phyloP scores from a whole-genome alignment of 30 jellyfish, hydroid and myxozoan species.

The Aurelia sp. region DNA sequence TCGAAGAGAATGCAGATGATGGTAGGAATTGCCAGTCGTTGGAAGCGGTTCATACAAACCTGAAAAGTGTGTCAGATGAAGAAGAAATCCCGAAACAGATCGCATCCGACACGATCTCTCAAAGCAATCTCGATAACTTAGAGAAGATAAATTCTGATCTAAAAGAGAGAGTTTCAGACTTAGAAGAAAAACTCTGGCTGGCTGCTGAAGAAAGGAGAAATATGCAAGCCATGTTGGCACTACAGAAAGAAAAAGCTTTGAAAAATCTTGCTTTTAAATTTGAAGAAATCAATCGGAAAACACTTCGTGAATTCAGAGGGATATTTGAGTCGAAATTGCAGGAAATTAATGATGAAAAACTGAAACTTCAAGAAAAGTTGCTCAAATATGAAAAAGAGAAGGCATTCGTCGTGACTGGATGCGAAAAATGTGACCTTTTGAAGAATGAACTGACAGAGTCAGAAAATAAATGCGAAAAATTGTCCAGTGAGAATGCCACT shows the following conservation, averaged over 20 bases:
- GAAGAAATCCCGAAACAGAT: neutral
- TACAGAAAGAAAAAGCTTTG: conserved; percentile 60
- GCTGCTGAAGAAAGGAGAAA: conserved; percentile 59
- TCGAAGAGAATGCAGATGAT: too few relatives aligned
- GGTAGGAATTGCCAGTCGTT: too few relatives aligned
- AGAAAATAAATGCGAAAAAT: neutral
- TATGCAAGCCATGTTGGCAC: conserved; percentile 51
- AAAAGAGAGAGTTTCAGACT: conserved; percentile 16
- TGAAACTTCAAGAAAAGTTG: conserved; percentile 52
- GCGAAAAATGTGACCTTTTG: neutral
- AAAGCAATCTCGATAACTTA: neutral
- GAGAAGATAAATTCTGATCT: conserved; percentile 27
- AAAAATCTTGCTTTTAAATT: conserved; percentile 57
- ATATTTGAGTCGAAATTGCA: conserved; percentile 47
- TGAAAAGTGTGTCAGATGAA: neutral
- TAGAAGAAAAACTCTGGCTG: conserved; percentile 63
- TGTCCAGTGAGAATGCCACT: conserved; percentile 13
- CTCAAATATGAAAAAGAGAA: neutral
- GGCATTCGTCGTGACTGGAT: neutral
- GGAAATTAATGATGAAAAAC: conserved; percentile 58
- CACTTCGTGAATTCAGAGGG: conserved; percentile 56
- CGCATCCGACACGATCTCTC: neutral
- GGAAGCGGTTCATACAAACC: neutral
- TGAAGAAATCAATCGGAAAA: conserved; percentile 60
- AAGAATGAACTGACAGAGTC: neutral